phyloP scores from a whole-genome alignment of 1,140 invertebrate species.

The Pseudobourletiella spinata region DNA sequence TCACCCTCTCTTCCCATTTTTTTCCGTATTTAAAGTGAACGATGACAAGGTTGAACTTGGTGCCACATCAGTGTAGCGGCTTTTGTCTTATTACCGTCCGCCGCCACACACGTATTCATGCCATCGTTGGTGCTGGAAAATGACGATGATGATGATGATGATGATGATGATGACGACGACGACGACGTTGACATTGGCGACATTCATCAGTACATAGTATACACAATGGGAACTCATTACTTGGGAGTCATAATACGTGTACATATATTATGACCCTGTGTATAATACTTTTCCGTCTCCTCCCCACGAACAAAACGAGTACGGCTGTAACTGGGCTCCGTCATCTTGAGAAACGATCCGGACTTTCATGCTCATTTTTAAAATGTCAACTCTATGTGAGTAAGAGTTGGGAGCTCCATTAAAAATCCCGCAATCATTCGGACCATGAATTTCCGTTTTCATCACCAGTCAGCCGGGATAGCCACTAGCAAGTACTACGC shows the following conservation, averaged over 20 bases:
- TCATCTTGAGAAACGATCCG: slow-evolving; percentile 8
- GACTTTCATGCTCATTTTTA: slow-evolving; percentile 2
- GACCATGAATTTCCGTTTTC: slow-evolving; percentile 11
- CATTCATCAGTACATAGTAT: neutral
- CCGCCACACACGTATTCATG: slow-evolving; percentile 9
- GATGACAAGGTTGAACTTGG: slow-evolving; percentile 16
- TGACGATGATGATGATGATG: neutral
- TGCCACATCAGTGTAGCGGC: slow-evolving; percentile 7
- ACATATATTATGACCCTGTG: neutral
- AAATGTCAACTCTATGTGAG: neutral
- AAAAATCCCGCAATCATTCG: slow-evolving; percentile 10
- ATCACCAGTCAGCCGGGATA: neutral
- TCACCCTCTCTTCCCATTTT: slow-evolving; percentile 2
- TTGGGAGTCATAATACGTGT: neutral
- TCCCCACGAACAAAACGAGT: neutral
- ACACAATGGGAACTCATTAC: neutral
- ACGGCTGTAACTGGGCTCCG: neutral
- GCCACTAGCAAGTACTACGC: neutral
- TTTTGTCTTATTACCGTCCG: slow-evolving; percentile 15
- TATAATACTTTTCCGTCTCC: neutral
- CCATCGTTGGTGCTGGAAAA: neutral
- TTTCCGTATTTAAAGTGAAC: neutral
- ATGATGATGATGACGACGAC: neutral
- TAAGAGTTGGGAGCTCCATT: neutral
- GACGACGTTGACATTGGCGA: neutral